These are phyloP conservation scores for Camptogramma bilineatum DNA, from an alignment of 2,888 invertebrate species.

Conservation along the genomic window DNA sequence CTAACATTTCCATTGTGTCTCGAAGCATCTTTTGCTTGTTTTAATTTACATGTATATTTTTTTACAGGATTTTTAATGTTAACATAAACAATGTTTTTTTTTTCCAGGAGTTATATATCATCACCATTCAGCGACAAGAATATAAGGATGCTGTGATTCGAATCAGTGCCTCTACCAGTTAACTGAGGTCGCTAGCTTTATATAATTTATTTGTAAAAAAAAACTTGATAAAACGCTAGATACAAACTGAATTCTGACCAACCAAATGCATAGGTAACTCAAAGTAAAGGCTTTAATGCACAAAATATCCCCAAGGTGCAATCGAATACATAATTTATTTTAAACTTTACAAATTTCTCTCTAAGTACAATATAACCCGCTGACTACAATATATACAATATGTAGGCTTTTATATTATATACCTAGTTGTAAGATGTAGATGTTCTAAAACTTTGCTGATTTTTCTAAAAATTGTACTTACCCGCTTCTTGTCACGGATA, in stretches of 20 bases:
- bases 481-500: conserved; percentile 56
- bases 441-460: conserved; percentile 56
- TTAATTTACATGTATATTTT: neutral
- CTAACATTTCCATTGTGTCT: neutral
- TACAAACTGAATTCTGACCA: conserved; percentile 16
- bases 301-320: conserved; percentile 50
- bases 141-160: conserved; percentile 85
- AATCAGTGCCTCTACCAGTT: conserved; percentile 27
- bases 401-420: conserved; percentile 75
- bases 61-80: neutral
- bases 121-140: conserved; percentile 88
- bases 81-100: conserved; percentile 38
- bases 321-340: conserved; percentile 59
- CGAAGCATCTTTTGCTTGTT: neutral
- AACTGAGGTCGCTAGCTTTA: conserved; percentile 23
- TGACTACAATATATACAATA: conserved; percentile 60
- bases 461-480: conserved; percentile 51
- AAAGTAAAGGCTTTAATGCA: conserved; percentile 49
- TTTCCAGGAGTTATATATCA: conserved; percentile 88
- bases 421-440: conserved; percentile 67
- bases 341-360: conserved; percentile 68
- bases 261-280: conserved; percentile 1
- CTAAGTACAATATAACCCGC: conserved; percentile 62
- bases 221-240: conserved; percentile 17
- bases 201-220: conserved; percentile 29